Conservation (phyloP, 2,888 invertebrate species). For the Lasius platythorax region DNA sequence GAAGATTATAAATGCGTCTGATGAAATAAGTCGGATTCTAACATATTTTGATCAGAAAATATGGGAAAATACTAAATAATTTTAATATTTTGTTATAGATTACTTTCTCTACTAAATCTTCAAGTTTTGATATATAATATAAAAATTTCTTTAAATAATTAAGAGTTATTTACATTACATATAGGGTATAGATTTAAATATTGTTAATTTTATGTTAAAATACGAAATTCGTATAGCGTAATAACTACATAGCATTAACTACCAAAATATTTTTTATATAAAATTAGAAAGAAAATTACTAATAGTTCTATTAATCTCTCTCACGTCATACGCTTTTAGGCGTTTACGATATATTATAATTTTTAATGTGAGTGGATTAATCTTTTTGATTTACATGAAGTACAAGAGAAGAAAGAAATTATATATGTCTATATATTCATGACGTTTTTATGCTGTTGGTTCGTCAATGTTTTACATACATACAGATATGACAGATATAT, state of each 20-base stretch:
- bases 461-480: not conserved
- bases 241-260: not conserved
- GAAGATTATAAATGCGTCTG: not conserved
- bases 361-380: not conserved
- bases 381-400: not conserved
- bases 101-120: not conserved
- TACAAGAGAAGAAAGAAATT: not conserved
- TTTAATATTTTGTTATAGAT: conserved; percentile 4
- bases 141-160: not conserved
- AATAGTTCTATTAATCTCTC: not conserved
- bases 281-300: not conserved
- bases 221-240: not conserved
- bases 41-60: not conserved
- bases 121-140: conserved; percentile 9
- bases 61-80: not conserved
- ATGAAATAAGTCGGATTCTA: not conserved
- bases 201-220: not conserved
- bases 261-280: not conserved
- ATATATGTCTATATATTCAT: not conserved
- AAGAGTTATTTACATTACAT: not conserved
- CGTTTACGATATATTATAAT: not conserved
- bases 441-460: not conserved
- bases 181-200: not conserved
- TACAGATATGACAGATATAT: conserved; percentile 6
- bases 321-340: not conserved